Base-by-base conservation (phyloP, 2,113 vertebrate species). In the Corydoras sp. region DNA sequence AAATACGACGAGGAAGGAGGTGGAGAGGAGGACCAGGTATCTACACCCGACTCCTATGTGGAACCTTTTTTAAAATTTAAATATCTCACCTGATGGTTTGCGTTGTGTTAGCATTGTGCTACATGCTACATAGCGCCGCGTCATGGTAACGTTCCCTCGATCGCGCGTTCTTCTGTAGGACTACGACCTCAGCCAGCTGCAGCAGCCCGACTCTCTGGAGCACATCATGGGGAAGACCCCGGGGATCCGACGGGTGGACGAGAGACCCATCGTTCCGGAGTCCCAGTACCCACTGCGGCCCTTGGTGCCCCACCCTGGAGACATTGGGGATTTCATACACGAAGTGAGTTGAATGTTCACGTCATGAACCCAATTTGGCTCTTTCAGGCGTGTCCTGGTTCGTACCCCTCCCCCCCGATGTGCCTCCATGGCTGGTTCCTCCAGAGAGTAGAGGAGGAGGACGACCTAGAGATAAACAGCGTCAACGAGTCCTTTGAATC, bases 261-360 rank as follows among this genome's bases (percentile, higher is more conserved):
- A 98, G 80, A 91, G 95, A 69, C 96, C 95, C 0, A 90, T 97
- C 62, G 93, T 95, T 43, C 92, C 96, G 0, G 96, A 98, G 83
- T 93, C 95, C 0, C 96, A 97, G 86, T 98, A 96, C 84, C 95
- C 95, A 0, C 88, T 92, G 83, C 90, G 95, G 86, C 95, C 95
- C 6, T 90, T 93, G 64, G 88, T 96, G 77, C 95, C 96, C 3
- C 95, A 96, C 77, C 96, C 95, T 0, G 95, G 96, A 64, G 95
- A 98, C 86, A 98, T 98, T 10, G 95, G 95, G 24, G 96, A 99
- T 87, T 99, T 99, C 81, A 99, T 99, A 88, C 95, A 90, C 0
- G 96, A 98, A 94, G 96, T 98, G 83, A 43, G 35, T 43, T 43
- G 4, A 43, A 43, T 43, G 35, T 43, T 43, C 35, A 43, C 35